Evolutionary conservation across 2,888 invertebrate genomes (phyloP).

Genomic region (Melieria picta): DNA sequence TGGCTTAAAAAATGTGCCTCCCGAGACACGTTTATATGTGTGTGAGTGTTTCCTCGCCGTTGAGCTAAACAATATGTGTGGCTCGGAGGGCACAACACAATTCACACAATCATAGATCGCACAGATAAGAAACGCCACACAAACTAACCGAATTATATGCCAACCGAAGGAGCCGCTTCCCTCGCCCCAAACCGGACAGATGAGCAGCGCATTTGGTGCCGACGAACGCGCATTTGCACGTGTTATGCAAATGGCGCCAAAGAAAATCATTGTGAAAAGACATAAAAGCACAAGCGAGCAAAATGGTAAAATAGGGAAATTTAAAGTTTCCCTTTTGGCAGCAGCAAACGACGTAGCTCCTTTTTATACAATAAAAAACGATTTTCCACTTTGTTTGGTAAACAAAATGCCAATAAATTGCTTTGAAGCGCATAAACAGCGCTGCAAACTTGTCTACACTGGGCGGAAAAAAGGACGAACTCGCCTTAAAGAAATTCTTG

Average conservation of each 20-base stretch:
- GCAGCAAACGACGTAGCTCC: no score
- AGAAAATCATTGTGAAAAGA: not conserved
- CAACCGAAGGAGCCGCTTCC: not conserved
- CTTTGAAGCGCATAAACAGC: not conserved
- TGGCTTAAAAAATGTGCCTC: no score
- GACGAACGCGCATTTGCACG: not conserved
- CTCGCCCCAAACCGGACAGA: no score
- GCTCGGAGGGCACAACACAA: no score
- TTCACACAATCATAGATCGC: not conserved
- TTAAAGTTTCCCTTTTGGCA: no score
- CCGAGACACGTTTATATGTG: no score
- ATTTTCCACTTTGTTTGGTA: slow-evolving; percentile 12
- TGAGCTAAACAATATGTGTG: no score
- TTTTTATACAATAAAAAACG: not conserved
- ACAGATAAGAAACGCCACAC: not conserved
- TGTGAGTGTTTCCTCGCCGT: no score
- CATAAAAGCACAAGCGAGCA: not conserved
- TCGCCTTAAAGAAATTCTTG: no score
- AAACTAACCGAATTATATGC: no score
- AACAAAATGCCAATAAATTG: slow-evolving; percentile 12
- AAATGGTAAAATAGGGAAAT: not conserved
- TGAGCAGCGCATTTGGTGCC: not conserved
- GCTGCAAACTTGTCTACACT: no score
- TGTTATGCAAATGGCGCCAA: not conserved
- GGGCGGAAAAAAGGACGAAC: no score